Base-by-base conservation (phyloP, 2,888 invertebrate species). In the Rhagium mordax region DNA sequence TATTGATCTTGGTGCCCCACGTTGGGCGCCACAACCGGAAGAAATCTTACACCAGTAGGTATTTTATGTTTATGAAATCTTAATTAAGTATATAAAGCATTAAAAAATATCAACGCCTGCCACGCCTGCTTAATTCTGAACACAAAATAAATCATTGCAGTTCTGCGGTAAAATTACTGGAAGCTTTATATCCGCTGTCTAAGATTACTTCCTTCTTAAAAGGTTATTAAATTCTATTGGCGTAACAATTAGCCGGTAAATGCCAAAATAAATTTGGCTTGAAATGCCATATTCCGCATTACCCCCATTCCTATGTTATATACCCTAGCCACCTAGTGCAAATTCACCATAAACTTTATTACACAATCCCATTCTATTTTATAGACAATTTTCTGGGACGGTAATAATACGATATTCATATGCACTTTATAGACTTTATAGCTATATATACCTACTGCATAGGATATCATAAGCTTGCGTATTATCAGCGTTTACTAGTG, bases 371-470 rank as follows among this genome's bases (percentile, higher is more conserved):
- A 53, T 65, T 71, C 49, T 51, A 71, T 21, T 55, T 71, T 71
- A 71, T 65, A 49, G 71, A 71, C 65, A 71, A 71, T 71, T 57
- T 65, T 49, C 71, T 48, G 49, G 20, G 57, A 47, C 59, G 59
- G 55, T 59, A 64, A 59, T 71, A 71, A 71, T 71, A 65, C 33
- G 59, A 55, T 55, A 71, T 71, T 65, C 71, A 65, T 71, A 59
- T 71, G 71, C 71, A 59, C 65, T 71, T 55, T 57, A 64, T 53
- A 48, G 59, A 70, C 48, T 55, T 65, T 65, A 59, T 51, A 29
- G 48, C 65, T 47, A 59, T 48, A 57, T 71, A 65, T 33, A 49
- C 24, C 24, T 48, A 47, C 29, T 49, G 59, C 60, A 27, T 47
- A 57, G 68, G 49, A 27, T 60, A 68, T 67, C 57, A 67, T 59